Base-by-base conservation (phyloP, 2,888 invertebrate genomes). In the Nematopogon swammerdamellus region DNA sequence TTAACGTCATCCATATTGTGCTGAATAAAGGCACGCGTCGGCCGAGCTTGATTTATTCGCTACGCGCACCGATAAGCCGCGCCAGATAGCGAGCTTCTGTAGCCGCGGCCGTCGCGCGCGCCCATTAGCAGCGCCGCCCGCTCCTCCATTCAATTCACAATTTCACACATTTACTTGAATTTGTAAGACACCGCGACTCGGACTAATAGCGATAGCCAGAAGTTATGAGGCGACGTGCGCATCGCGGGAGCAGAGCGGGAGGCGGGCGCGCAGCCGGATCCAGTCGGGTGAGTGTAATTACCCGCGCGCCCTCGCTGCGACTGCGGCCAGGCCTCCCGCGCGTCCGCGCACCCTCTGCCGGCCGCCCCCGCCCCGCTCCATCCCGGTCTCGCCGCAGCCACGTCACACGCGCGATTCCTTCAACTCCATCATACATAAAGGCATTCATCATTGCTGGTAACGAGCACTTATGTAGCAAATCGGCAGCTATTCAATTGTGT, bases 1-100 rank as follows among this genome's bases (percentile, higher is more conserved):
- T 70, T 72, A 72, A 67, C 63, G 64, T 69, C 64, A 62, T 56
- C 60, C 58, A 64, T 68, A 70, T 64, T 64, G 64, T 62, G 58
- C 60, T 56, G 58, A 60, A 61, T 65, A 63, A 57, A 59, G 56
- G 57, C 57, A 57, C 57, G 55, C 58, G 58, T 59, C 57, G 56
- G 55, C 5, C 54, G 54, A 53, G 50, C 55, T 59, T 60, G 58
- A 63, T 64, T 61, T 64, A 63, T 61, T 59, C 55, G 52, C 54
- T 14, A 3, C 36, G 8, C 36, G 36, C 8, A 3, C 11, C 8
- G 36, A 36, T 36, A 36, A 36, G 36, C 36, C 11, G 11, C 11
- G 11, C 11, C 36, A 14, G 36, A 25, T 25, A 25, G 25, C 25
- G 25, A n/a, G n/a, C n/a, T n/a, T n/a, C n/a, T n/a, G 25, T 25